Evolutionary conservation across 2,888 invertebrate species (phyloP).

Genomic region (Pristionchus maxplancki): DNA sequence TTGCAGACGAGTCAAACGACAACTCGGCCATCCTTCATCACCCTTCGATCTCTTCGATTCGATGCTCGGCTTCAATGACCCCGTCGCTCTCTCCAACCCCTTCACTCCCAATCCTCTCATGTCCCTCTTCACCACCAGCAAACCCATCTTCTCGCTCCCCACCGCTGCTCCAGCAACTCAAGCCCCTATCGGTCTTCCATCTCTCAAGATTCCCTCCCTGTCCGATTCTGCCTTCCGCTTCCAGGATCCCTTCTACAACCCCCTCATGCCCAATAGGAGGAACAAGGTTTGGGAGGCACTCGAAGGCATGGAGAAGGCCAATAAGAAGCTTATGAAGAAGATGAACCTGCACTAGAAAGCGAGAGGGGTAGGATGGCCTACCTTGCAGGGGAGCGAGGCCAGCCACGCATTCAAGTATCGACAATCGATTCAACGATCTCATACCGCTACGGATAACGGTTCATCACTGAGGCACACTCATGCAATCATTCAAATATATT

Average conservation of each 20-base stretch:
- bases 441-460: slow-evolving; percentile 37
- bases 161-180: not conserved
- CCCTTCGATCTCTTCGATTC: slow-evolving; percentile 51
- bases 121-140: slow-evolving; percentile 64
- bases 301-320: not conserved
- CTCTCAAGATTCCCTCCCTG: slow-evolving; percentile 34
- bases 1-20: slow-evolving; percentile 34
- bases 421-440: slow-evolving; percentile 44
- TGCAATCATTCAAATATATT: slow-evolving; percentile 19
- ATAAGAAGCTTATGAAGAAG: not conserved
- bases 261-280: slow-evolving; percentile 67
- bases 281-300: slow-evolving; percentile 62
- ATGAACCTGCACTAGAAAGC: slow-evolving; percentile 6
- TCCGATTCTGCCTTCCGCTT: slow-evolving; percentile 58
- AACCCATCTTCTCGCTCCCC: slow-evolving; percentile 40
- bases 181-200: not conserved
- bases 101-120: slow-evolving; percentile 71
- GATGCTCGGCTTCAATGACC: slow-evolving; percentile 43
- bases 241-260: slow-evolving; percentile 73
- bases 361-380: not conserved
- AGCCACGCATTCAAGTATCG: slow-evolving; percentile 12
- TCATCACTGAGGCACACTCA: not conserved
- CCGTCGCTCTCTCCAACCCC: slow-evolving; percentile 59
- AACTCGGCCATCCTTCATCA: slow-evolving; percentile 54
- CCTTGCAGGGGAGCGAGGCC: not conserved